Evolutionary conservation across 2,113 vertebrate genomes (phyloP), one percentile per base, ranked within the genome.

Genomic region (Odontophorus gujanensis): DNA sequence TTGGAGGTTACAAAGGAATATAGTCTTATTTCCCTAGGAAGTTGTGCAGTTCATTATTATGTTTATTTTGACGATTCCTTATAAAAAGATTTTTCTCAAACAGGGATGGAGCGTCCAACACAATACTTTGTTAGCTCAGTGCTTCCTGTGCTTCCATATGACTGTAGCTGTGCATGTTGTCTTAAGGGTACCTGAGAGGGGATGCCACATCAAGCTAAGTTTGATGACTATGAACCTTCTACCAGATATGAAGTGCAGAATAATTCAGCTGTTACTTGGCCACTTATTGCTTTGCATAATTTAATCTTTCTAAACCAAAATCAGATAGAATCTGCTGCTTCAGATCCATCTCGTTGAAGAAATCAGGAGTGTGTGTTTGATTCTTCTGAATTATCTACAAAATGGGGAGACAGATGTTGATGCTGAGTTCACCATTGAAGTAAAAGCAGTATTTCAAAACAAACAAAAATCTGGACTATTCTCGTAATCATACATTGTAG

Each of bases 251-350:
- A 40, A 12, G 55, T 12, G 75, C 34, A 25, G 24, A 77, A 57
- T 62, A 67, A 67, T 61, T 82, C 48, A 18, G 32, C 22, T 76
- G 21, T 42, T 71, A 6, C 36, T 45, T 40, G 77, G 40, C 38
- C 24, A 62, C 30, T n/a, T 74, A 76, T 34, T 89, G 63, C 76
- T 94, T 59, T 68, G 84, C 61, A 43, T 94, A 47, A 87, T 84
- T 51, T 59, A 36, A 62, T 79, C 2, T 89, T 55, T 65, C 36
- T 22, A 36, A 92, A 30, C 7, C 61, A 26, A 83, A 82, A 22
- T 19, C 28, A 24, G 65, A 36, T 48, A 8, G 20, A 34, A 4
- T 62, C 36, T 87, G 19, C 51, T 79, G 58, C 62, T 51, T 81
- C n/a, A 48, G n/a, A 36, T 11, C 69, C 5, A 1, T 45, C 53